Evolutionary conservation across 1,140 invertebrate genomes (phyloP), one percentile per base, ranked within the genome.

Genomic region (Antheraea pernyi): DNA sequence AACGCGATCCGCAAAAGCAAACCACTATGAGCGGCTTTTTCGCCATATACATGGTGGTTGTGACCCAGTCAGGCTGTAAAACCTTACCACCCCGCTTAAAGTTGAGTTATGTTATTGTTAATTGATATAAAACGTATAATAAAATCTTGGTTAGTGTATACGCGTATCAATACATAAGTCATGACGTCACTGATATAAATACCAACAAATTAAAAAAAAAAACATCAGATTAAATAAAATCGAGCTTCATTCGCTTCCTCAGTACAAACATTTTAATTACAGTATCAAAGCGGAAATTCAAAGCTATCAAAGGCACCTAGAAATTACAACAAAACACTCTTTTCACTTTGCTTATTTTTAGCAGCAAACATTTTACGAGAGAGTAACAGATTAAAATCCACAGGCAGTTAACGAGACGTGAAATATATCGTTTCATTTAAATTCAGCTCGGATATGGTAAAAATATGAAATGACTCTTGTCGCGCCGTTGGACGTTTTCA

Each of bases 391-490:
- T 53, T 53, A 53, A 53, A 53, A 53, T 53, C 13, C 46, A 11
- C 46, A 53, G 16, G n/a, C 13, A 53, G 46, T 16, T 53, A 53
- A 53, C 46, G 46, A 53, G 46, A 53, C 46, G 46, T 53, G 13
- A 53, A 53, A 53, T 53, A n/a, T 53, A 6, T n/a, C 46, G 46
- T 53, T 13, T 53, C 46, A 53, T 53, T 53, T 10, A 53, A 53
- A 53, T 53, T 53, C 46, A 53, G 46, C 46, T 53, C 46, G 46
- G 13, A 53, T 53, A 53, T 53, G 16, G 11, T 53, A 53, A 53
- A 53, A 53, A 53, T 53, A 53, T 53, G 46, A 53, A 53, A 53
- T 53, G 46, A 53, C 11, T 53, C 6, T 53, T 53, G 46, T 53
- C 46, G 46, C 46, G 46, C 6, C 46, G 46, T 53, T 53, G 46